Base-by-base conservation (phyloP, 2,888 invertebrate species). In the Caenorhabditis drosophilae region DNA sequence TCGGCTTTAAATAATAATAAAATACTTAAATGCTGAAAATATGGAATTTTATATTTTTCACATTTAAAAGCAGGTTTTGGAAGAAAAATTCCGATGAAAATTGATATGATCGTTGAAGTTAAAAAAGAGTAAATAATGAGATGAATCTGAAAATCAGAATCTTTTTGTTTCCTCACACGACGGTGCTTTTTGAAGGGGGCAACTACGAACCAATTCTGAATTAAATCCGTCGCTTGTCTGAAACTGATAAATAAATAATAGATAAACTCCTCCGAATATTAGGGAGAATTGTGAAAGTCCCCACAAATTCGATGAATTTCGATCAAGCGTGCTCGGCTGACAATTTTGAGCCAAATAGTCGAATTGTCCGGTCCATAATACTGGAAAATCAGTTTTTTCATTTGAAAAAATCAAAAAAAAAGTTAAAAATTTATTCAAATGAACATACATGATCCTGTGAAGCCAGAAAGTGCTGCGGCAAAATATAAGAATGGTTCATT, bases 311-410 rank as follows among this genome's bases (percentile, higher is more conserved):
- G 64, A 58, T 15, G 58, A 54, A 42, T 58, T 58, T 16, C 64
- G 58, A 46, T 64, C 64, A 26, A 64, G 20, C 20, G 64, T 58
- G 16, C 54, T 34, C 1, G 54, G 54, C 15, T 47, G 45, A 20
- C 50, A 51, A 15, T 64, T 64, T 26, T 58, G 64, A n/a, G 64
- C 58, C 4, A 64, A 25, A 34, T 64, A 64, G 36, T 64, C 64
- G n/a, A 64, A 64, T 27, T 64, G 64, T 2, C 64, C 64, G 16
- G 64, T 64, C 64, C 64, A 64, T 6, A 64, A 38, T 44, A 64
- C 64, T n/a, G n/a, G n/a, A n/a, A n/a, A n/a, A n/a, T n/a, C n/a
- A n/a, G n/a, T n/a, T n/a, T 58, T 22, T 9, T 20, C 9, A 7
- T 20, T 20, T 15, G 18, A 11, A 25, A 42, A 25, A 23, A 16